Conservation (phyloP, 2,113 vertebrate species). For the Prunella fulvescens region DNA sequence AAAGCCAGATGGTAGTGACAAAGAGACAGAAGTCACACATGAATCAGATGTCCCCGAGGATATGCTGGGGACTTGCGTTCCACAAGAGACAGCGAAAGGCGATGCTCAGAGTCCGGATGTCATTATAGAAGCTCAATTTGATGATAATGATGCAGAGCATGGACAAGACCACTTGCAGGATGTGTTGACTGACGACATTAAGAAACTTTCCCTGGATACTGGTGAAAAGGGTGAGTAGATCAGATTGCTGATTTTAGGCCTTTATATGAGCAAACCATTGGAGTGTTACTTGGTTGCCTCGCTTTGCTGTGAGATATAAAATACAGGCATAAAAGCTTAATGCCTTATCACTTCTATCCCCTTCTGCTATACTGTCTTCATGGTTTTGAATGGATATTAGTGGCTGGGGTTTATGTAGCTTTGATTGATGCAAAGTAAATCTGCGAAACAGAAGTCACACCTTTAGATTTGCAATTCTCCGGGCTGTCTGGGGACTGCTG, state of each 20-base stretch:
- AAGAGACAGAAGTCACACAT: slow-evolving; percentile 73
- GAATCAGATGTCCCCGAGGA: slow-evolving; percentile 62
- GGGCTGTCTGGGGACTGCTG: background rate
- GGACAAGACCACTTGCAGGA: slow-evolving; percentile 28
- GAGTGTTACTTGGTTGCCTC: slow-evolving; percentile 7
- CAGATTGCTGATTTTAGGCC: background rate
- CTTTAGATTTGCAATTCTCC: slow-evolving; percentile 1
- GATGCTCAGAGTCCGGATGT: slow-evolving; percentile 66
- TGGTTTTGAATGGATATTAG: slow-evolving; percentile 30
- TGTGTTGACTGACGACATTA: slow-evolving; percentile 14
- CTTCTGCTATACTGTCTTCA: background rate
- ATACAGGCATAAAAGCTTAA: slow-evolving; percentile 14
- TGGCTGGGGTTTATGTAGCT: background rate
- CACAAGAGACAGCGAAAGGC: background rate
- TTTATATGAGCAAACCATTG: background rate
- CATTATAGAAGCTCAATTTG: slow-evolving; percentile 77
- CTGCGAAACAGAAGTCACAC: background rate
- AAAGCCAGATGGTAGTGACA: slow-evolving; percentile 77
- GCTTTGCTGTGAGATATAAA: slow-evolving; percentile 23
- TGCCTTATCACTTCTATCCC: slow-evolving; percentile 3
- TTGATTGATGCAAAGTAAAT: slow-evolving; percentile 22
- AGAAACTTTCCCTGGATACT: slow-evolving; percentile 46
- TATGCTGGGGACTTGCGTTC: background rate
- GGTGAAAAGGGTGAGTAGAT: slow-evolving; percentile 68
- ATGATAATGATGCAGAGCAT: slow-evolving; percentile 68